Percentiles rank a stretch among this genome's conserved stretches.
phyloP scores from a whole-genome alignment of 2,888 invertebrate species.

The Ceramica pisi region DNA sequence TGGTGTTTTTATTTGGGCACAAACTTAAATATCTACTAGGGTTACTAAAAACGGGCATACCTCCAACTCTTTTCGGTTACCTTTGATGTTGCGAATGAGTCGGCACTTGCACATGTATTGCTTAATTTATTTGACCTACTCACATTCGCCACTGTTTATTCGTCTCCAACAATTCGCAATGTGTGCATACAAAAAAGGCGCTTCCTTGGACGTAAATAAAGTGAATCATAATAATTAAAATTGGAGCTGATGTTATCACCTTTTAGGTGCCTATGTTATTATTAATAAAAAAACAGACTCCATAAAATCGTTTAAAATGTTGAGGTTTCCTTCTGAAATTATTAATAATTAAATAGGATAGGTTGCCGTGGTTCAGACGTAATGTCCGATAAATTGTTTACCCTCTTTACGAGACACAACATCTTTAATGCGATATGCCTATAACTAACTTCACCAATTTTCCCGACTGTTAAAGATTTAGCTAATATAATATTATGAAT shows the following conservation, averaged over 20 bases:
- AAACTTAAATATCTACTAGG: background rate
- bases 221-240: conserved; percentile 16
- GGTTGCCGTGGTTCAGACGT: background rate
- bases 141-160: too few species aligned
- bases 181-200: background rate
- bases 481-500: background rate
- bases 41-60: background rate
- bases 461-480: background rate
- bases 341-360: conserved; percentile 12
- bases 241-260: background rate
- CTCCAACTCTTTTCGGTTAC: background rate
- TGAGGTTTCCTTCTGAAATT: conserved; percentile 6
- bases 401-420: conserved; percentile 7
- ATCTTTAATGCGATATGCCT: background rate
- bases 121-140: background rate
- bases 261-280: conserved; percentile 1
- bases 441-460: background rate
- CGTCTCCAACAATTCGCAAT: too few species aligned
- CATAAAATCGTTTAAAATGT: conserved; percentile 5
- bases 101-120: too few species aligned
- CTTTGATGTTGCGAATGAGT: background rate
- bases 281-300: background rate
- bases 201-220: conserved; percentile 1
- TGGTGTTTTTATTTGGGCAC: too few species aligned
- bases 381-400: conserved; percentile 18